A percentile compares a stretch with the other conserved stretches of the same genome.
phyloP scores from a whole-genome alignment of 1,140 invertebrate species.

The Myzus persicae region DNA sequence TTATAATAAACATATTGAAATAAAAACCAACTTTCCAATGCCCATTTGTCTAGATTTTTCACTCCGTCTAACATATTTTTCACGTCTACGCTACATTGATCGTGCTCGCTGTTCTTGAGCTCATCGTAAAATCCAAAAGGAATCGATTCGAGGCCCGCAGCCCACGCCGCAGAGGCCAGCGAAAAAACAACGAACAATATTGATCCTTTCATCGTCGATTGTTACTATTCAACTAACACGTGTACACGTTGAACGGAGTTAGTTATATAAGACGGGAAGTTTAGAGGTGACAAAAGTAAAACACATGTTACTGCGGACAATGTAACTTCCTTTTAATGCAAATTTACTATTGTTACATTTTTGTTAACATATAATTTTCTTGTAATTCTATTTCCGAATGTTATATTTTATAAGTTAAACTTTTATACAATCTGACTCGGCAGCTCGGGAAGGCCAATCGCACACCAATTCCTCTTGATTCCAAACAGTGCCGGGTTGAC shows the following conservation, averaged over 20 bases:
- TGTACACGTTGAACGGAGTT: background rate
- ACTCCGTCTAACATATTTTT: background rate
- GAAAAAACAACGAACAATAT: background rate
- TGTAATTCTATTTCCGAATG: background rate
- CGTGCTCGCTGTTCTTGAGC: background rate
- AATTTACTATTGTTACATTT: conserved; percentile 33
- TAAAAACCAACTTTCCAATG: conserved; percentile 48
- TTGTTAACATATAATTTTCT: background rate
- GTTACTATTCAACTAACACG: no score
- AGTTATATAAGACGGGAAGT: conserved; percentile 39
- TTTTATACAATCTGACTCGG: conserved; percentile 16
- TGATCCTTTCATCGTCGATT: background rate
- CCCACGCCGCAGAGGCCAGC: background rate
- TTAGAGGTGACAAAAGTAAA: background rate
- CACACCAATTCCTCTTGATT: conserved; percentile 74
- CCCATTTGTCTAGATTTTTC: conserved; percentile 43
- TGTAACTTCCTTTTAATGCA: conserved; percentile 49
- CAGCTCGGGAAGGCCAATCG: conserved; percentile 76
- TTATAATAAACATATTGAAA: background rate
- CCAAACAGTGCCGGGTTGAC: conserved; percentile 77
- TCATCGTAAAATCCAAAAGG: conserved; percentile 49
- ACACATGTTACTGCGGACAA: conserved; percentile 12
- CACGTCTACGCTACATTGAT: conserved; percentile 5
- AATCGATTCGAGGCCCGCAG: conserved; percentile 19
- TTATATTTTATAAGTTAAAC: conserved; percentile 25